phyloP scores from a whole-genome alignment of 2,113 vertebrate genomes.

The Crotalus horridus region DNA sequence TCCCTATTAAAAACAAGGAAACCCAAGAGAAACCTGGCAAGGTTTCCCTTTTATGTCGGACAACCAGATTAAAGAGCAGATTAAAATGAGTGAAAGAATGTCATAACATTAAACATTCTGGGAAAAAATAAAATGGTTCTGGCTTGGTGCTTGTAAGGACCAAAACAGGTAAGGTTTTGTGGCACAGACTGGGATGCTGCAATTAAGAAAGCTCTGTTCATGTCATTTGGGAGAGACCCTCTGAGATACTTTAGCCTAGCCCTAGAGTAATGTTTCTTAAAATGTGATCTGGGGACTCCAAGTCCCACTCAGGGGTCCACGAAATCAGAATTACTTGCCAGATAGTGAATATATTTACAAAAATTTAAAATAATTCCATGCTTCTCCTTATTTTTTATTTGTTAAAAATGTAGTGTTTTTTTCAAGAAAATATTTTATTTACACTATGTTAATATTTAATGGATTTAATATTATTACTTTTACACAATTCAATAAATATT shows the following conservation, averaged over 20 bases:
- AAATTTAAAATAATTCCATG: not conserved
- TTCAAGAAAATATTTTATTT: not conserved
- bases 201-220: not conserved
- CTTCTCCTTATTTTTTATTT: not conserved
- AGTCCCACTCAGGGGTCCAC: not conserved
- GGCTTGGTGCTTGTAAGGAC: not conserved
- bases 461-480: not conserved
- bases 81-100: not conserved
- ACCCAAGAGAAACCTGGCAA: not conserved
- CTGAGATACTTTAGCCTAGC: not conserved
- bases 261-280: not conserved
- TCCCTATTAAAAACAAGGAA: not conserved
- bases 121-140: not conserved
- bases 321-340: not conserved
- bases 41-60: not conserved
- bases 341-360: not conserved
- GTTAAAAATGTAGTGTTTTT: not conserved
- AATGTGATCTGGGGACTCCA: not conserved
- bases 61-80: not conserved
- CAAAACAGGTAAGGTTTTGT: not conserved
- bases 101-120: not conserved
- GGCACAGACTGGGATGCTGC: not conserved
- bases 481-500: not conserved
- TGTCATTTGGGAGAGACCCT: not conserved
- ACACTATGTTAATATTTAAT: not conserved